Evolutionary conservation across 2,797 vertebrate species (phyloP), one percentile per base, ranked within the genome.

Genomic region (Parauchenoglanis punctatus): DNA sequence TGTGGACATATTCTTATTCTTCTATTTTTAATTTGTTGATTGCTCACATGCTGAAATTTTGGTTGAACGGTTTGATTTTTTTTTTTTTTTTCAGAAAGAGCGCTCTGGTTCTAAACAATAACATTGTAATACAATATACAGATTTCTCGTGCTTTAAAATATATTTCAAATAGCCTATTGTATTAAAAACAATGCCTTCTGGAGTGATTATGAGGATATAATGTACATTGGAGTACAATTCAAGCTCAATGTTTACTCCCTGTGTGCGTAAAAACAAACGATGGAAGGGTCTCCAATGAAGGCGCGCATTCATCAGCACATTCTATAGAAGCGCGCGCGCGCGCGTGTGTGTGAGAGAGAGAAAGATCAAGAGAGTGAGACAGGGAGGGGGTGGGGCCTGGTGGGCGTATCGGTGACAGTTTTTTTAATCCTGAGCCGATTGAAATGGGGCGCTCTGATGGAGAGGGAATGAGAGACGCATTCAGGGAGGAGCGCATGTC

Each of bases 251-350:
- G 54, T 23, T 52, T 63, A 35, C 4, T 46, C 63, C 68, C 63
- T 54, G n/a, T 68, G 81, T 35, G 81, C 46, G 25, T 23, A 68
- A 83, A 83, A 83, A 68, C 81, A 70, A 83, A 83, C 17, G 35
- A 8, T 44, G 78, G 78, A 61, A 81, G 23, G 40, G 7, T 56
- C 20, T 86, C 58, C 70, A 76, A 23, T 76, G n/a, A 76, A 40
- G 94, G 93, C 70, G 93, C 92, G 92, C 94, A 8, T 91, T 94
- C 88, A 94, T 96, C 96, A 96, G 95, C 95, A 96, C 92, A 94
- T 95, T 94, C 94, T 95, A 92, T 89, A 91, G 91, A 81, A 0
- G 70, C 18, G 72, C 23, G 35, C 18, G 54, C 15, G 31, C 28
- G 84, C 20, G 49, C 15, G 68, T 18, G 92, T 7, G 93, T 93